Evolutionary conservation across 37 sponge, comb jelly and placozoan species (phyloP).

Genomic region (Diacarnus erythraeanus): DNA sequence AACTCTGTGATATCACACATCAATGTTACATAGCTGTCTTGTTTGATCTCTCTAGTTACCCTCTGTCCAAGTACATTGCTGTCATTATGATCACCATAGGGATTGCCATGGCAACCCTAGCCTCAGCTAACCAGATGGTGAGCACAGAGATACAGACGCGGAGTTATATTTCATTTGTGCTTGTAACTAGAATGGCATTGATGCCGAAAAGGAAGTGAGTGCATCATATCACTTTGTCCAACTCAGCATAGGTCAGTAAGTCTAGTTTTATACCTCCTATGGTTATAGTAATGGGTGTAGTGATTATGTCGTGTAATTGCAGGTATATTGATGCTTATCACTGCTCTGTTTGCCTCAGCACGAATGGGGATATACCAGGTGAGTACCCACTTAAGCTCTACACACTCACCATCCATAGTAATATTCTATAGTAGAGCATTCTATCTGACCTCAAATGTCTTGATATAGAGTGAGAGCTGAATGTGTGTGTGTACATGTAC

Average conservation of each 20-base stretch:
- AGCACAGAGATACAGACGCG: neutral
- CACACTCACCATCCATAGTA: no score
- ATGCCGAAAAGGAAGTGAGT: neutral
- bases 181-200: neutral
- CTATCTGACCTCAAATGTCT: neutral
- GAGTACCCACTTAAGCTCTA: no score
- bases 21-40: conserved; percentile 1
- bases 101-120: conserved; percentile 77
- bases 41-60: conserved; percentile 55
- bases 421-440: neutral
- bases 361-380: conserved; percentile 83
- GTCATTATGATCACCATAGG: conserved; percentile 87
- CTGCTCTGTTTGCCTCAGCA: conserved; percentile 76
- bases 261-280: no score
- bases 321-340: conserved; percentile 70
- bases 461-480: neutral
- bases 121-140: conserved; percentile 63
- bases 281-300: no score
- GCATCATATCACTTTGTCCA: neutral
- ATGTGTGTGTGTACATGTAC: neutral
- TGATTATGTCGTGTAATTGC: neutral
- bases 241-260: neutral
- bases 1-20: neutral
- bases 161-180: neutral
- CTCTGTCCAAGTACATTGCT: conserved; percentile 74